These are phyloP conservation scores for Burhinus bistriatus DNA, from an alignment of 2,113 vertebrate species.

Conservation along the genomic window DNA sequence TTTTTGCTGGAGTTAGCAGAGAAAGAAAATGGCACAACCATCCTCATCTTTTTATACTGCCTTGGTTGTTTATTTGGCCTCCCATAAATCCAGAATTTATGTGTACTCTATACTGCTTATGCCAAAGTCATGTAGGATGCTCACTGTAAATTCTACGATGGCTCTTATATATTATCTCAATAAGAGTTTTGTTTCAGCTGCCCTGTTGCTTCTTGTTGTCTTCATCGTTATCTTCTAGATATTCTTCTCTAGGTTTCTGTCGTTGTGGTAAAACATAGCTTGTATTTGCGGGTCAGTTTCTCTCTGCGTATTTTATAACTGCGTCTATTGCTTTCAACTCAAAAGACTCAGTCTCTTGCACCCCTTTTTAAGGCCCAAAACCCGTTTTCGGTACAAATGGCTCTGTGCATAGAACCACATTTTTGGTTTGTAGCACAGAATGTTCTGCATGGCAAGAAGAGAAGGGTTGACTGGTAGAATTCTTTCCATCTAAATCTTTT, in stretches of 20 bases:
- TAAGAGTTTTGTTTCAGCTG: not conserved
- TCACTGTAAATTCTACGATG: not conserved
- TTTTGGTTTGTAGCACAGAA: not conserved
- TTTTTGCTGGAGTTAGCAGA: not conserved
- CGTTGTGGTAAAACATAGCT: not conserved
- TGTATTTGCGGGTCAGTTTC: not conserved
- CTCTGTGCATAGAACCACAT: not conserved
- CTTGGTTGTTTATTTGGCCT: not conserved
- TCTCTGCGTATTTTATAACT: not conserved
- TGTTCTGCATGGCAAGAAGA: not conserved
- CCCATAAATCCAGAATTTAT: not conserved
- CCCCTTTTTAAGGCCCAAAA: not conserved
- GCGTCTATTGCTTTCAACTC: not conserved
- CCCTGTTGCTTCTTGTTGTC: not conserved
- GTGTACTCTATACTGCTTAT: not conserved
- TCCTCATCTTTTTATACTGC: not conserved
- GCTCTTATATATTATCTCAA: not conserved
- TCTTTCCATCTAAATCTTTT: not conserved
- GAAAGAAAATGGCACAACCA: not conserved
- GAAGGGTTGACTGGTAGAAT: not conserved
- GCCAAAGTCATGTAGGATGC: not conserved
- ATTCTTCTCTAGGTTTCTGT: not conserved
- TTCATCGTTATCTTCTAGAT: not conserved
- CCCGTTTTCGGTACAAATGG: not conserved
- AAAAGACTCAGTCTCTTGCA: not conserved